A percentile compares a stretch with the other conserved stretches of the same genome.
Evolutionary conservation across 2,888 invertebrate species (phyloP).

Genomic region (Operophtera brumata): DNA sequence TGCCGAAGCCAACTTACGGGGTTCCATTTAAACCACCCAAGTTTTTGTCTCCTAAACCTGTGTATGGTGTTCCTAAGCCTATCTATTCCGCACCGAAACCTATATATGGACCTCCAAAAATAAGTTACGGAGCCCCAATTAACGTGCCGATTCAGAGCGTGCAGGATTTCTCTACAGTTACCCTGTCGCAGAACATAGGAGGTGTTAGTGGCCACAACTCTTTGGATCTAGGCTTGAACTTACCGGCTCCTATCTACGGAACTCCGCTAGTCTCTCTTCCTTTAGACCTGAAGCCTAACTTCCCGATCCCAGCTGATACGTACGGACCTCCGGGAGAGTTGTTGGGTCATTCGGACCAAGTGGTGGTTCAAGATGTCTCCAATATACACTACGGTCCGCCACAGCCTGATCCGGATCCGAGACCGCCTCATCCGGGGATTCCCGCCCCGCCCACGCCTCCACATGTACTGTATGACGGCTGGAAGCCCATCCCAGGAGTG

Average conservation of each 20-base stretch:
- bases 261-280: slow-evolving; percentile 60
- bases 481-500: slow-evolving; percentile 90
- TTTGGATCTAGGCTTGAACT: slow-evolving; percentile 53
- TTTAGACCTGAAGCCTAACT: slow-evolving; percentile 65
- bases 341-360: slow-evolving; percentile 59
- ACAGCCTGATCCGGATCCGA: slow-evolving; percentile 80
- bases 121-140: slow-evolving; percentile 50
- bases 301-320: slow-evolving; percentile 65
- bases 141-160: slow-evolving; percentile 35
- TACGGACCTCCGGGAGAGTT: slow-evolving; percentile 75
- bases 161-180: slow-evolving; percentile 40
- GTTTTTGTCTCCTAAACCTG: slow-evolving; percentile 49
- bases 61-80: slow-evolving; percentile 52
- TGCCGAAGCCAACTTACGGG: slow-evolving; percentile 59
- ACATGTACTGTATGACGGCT: slow-evolving; percentile 89
- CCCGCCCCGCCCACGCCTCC: slow-evolving; percentile 88
- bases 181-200: slow-evolving; percentile 32
- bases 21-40: slow-evolving; percentile 57
- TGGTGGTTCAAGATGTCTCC: slow-evolving; percentile 60
- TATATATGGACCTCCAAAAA: slow-evolving; percentile 60
- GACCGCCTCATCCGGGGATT: slow-evolving; percentile 84
- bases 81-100: slow-evolving; percentile 68
- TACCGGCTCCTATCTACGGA: slow-evolving; percentile 72
- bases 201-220: slow-evolving; percentile 26
- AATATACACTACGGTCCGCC: slow-evolving; percentile 80